A percentile compares a stretch with the other conserved stretches of the same genome.
Conservation (phyloP, 2,113 vertebrate genomes). For the Gallinago paraguaiae region DNA sequence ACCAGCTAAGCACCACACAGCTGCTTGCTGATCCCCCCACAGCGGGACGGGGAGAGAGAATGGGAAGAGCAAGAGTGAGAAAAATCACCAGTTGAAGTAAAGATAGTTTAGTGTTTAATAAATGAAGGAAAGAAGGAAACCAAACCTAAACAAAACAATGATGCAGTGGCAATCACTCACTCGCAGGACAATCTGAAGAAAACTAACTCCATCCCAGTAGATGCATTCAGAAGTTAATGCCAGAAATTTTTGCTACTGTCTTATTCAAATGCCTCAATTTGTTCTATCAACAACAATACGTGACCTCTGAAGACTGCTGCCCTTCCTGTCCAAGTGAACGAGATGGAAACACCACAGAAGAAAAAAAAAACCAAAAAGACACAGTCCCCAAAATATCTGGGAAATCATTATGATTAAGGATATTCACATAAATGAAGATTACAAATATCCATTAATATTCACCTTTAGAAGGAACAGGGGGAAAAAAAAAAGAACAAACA, state of each 20-base stretch:
- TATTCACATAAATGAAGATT: background rate
- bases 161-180: background rate
- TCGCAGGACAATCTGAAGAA: background rate
- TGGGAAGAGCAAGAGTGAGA: background rate
- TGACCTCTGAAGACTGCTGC: background rate
- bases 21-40: background rate
- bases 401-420: background rate
- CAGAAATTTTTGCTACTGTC: background rate
- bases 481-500: background rate
- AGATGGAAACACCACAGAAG: background rate
- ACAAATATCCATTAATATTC: background rate
- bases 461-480: background rate
- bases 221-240: background rate
- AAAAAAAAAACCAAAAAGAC: background rate
- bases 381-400: background rate
- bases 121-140: background rate
- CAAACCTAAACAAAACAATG: background rate
- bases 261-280: background rate
- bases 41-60: background rate
- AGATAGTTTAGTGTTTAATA: background rate
- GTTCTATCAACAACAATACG: background rate
- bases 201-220: background rate
- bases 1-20: background rate
- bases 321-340: background rate
- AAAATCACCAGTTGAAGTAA: background rate